Evolutionary conservation across 1,140 invertebrate genomes (phyloP), one percentile per base, ranked within the genome.

Genomic region (Drosophila arawakana): DNA sequence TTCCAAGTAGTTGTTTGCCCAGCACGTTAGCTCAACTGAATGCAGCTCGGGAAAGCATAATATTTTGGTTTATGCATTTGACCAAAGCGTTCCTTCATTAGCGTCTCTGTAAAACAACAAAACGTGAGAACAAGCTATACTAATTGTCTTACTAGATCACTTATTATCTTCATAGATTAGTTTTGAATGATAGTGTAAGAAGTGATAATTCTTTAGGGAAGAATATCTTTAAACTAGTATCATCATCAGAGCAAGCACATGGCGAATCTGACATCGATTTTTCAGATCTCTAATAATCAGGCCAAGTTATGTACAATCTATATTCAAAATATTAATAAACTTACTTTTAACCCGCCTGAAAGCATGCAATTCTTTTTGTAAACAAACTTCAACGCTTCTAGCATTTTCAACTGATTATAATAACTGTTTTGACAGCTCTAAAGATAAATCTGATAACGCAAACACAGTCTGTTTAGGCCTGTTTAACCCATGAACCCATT

Each of bases 31-130:
- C 10, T n/a, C 49, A 47, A 47, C 49, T 30, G 30, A 50, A 50
- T 61, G 25, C 46, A 44, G 10, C 10, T 49, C 13, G n/a, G 21
- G 13, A 35, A 50, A 61, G 7, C 7, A 69, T 41, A 52, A 43
- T 52, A 49, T 60, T 68, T n/a, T 55, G 13, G 13, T 41, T 46
- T 66, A 13, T 50, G 18, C 3, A 13, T 34, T 11, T 50, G 21
- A n/a, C 21, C 7, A 46, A 46, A 11, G 10, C 37, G 13, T 7
- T 34, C 8, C 9, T 25, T 52, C 39, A 69, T 69, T 61, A 43
- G 61, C 52, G 35, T 43, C 2, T 13, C 25, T n/a, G 35, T 15
- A 44, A 35, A 65, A 52, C 41, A 54, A 8, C 46, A 50, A 50
- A 37, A 11, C 34, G 25, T 47, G 43, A 30, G 25, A 49, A 61